Evolutionary conservation across 2,888 invertebrate genomes (phyloP), one percentile per base, ranked within the genome.

Genomic region (Xestia xanthographa): DNA sequence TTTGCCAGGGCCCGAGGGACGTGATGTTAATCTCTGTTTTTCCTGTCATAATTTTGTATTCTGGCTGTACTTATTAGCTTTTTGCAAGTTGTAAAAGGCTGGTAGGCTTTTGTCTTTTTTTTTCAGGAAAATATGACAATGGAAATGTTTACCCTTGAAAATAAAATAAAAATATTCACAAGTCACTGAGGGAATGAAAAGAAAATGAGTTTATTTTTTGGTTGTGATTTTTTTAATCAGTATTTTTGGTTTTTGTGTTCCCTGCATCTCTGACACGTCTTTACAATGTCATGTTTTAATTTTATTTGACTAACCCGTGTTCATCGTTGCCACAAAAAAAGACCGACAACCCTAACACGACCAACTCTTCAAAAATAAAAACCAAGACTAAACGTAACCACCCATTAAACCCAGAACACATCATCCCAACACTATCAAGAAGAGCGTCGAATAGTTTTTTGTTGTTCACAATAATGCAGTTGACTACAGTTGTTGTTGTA

Each of bases 1-100:
- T 94, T 93, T 92, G 90, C 89, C 72, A 81, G 84, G 87, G 75
- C 85, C 86, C 88, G 82, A 84, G 85, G 81, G 84, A 83, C 83
- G 75, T 75, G 86, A 80, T 87, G 86, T 86, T 87, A 89, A 86
- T 87, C 88, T 80, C 66, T 80, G 77, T 84, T 86, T 89, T 86
- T 89, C 86, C 80, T 76, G 82, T 78, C 80, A 86, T 87, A 81
- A 82, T 87, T 88, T 72, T 76, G 77, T 76, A 58, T 86, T 84
- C 71, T 79, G 85, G 62, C 29, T 79, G 48, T 80, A 72, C 70
- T 79, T 83, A 84, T 84, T 84, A 76, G 70, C 70, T 80, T 73
- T 75, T 79, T 66, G 62, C 65, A 68, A 73, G 75, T 84, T 75
- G 58, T 74, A 58, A 78, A 72, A 79, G 65, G 29, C 38, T 62